Evolutionary conservation across 2,888 invertebrate species (phyloP).

Genomic region (Cordilura impudica): DNA sequence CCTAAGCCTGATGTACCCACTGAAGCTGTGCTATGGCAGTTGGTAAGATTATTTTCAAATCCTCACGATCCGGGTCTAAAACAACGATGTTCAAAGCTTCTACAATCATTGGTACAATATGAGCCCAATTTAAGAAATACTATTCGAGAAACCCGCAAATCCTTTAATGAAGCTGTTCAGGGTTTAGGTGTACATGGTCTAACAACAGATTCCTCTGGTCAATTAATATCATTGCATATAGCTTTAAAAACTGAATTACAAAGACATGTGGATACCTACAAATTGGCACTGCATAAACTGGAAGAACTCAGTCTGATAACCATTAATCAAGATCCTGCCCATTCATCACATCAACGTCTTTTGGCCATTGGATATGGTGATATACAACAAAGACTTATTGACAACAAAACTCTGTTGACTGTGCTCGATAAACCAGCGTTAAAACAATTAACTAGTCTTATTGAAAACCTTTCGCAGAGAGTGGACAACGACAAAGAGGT

Average conservation of each 20-base stretch:
- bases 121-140: constrained; percentile 84
- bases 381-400: constrained; percentile 92
- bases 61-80: constrained; percentile 81
- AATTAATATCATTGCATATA: constrained; percentile 87
- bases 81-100: constrained; percentile 81
- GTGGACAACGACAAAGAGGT: constrained; percentile 95
- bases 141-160: constrained; percentile 83
- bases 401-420: constrained; percentile 93
- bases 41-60: constrained; percentile 86
- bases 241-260: constrained; percentile 91
- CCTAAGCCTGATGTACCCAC: constrained; percentile 84
- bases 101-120: constrained; percentile 81
- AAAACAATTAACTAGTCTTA: constrained; percentile 85
- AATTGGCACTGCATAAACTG: constrained; percentile 90
- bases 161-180: constrained; percentile 91
- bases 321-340: constrained; percentile 85
- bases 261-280: constrained; percentile 90
- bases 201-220: constrained; percentile 82
- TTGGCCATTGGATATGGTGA: constrained; percentile 90
- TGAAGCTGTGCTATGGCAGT: constrained; percentile 90
- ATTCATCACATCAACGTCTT: constrained; percentile 93
- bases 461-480: constrained; percentile 85
- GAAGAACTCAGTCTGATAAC: constrained; percentile 84
- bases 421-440: constrained; percentile 89
- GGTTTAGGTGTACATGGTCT: constrained; percentile 92